These are phyloP conservation scores for Gnathonemus echidnorhynchus DNA, from an alignment of 2,113 vertebrate genomes.

Conservation along the genomic window DNA sequence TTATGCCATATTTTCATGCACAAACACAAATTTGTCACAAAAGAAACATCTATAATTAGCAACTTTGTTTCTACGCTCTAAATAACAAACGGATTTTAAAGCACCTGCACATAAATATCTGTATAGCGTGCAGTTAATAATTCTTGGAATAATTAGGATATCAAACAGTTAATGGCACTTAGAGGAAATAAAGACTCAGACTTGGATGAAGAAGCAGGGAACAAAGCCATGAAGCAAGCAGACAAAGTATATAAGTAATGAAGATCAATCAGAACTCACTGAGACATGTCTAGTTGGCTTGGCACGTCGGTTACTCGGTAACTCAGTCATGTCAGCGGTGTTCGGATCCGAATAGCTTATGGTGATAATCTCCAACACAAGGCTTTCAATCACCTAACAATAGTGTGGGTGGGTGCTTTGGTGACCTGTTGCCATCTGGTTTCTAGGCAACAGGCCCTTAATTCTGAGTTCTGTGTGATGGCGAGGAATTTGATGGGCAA, in stretches of 20 bases:
- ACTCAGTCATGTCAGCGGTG: not conserved
- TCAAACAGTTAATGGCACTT: not conserved
- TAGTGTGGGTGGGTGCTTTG: conserved; percentile 26
- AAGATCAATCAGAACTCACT: not conserved
- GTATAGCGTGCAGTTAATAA: not conserved
- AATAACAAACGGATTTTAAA: not conserved
- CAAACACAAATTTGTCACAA: not conserved
- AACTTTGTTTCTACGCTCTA: not conserved
- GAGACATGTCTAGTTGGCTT: not conserved
- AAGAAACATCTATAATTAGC: not conserved
- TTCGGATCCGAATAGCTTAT: not conserved
- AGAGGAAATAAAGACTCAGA: not conserved
- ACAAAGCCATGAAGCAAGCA: not conserved
- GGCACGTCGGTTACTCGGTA: not conserved
- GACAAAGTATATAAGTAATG: not conserved
- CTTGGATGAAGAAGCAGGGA: not conserved
- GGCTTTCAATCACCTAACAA: conserved; percentile 19
- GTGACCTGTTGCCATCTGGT: conserved; percentile 34
- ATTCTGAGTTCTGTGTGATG: conserved; percentile 11
- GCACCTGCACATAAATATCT: not conserved
- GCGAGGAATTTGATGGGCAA: conserved; percentile 28
- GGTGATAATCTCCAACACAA: not conserved
- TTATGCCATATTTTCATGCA: not conserved
- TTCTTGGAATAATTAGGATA: not conserved
- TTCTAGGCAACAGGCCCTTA: conserved; percentile 33